Conservation (phyloP, 2,113 vertebrate species). For the Spea bombifrons region DNA sequence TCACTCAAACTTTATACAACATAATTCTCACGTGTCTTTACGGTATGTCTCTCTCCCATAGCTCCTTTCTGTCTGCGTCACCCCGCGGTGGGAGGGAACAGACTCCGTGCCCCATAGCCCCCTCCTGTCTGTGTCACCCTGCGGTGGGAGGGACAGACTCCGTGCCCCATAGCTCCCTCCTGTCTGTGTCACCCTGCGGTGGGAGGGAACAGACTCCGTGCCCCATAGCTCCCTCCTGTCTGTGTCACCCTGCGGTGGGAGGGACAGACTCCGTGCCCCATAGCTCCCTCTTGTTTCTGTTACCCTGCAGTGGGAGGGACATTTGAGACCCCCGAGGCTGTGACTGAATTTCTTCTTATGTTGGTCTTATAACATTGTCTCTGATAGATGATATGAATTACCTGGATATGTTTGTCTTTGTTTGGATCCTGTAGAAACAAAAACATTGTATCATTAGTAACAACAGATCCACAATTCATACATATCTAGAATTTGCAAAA, state of each 20-base stretch:
- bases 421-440: constrained; percentile 50
- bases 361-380: too few relatives aligned
- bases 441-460: not conserved
- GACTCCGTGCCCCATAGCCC: not conserved
- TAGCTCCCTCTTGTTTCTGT: not conserved
- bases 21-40: too few relatives aligned
- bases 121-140: not conserved
- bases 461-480: not conserved
- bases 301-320: too few relatives aligned
- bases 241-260: not conserved
- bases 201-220: not conserved
- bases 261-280: not conserved
- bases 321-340: too few relatives aligned
- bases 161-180: constrained; percentile 7
- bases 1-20: too few relatives aligned
- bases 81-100: not conserved
- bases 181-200: not conserved
- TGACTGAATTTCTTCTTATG: too few relatives aligned
- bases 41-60: not conserved
- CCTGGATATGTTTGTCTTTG: constrained; percentile 58
- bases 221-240: constrained; percentile 1
- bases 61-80: not conserved
- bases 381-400: constrained; percentile 5
- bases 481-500: not conserved
- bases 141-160: not conserved